Evolutionary conservation across 2,888 invertebrate species (phyloP), one percentile per base, ranked within the genome.

Genomic region (Ethmia dodecea): DNA sequence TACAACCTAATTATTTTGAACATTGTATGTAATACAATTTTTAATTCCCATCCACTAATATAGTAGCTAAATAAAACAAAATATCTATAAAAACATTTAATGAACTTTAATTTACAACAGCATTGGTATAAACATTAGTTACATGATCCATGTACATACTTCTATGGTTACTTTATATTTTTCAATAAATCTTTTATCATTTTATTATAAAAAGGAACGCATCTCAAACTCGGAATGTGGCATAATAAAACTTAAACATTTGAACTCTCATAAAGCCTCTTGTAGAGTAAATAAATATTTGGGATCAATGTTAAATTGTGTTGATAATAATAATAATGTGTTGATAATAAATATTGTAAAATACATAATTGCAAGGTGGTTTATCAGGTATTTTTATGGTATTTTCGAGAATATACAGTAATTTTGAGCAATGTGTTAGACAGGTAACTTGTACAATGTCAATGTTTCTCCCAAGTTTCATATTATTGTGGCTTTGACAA

Each of bases 51-150:
- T n/a, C n/a, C n/a, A n/a, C n/a, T n/a, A n/a, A n/a, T 22, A 10
- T 15, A 14, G 12, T 14, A 15, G 14, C 5, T 6, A 37, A 44
- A 36, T 36, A 28, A 43, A 38, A 55, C 40, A 43, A 20, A 11
- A 34, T 38, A 47, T 58, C 45, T 57, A 48, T 61, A 67, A 73
- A 77, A 67, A 71, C 74, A 76, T 79, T 77, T 78, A 77, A 67
- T 77, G 61, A 68, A 60, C 50, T 60, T 56, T 56, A 52, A 55
- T 66, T 65, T 66, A 78, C 71, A 78, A 74, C 73, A 76, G 68
- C 66, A 58, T 68, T 56, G 54, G 60, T 70, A 71, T 64, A 67
- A 71, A 72, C 57, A 56, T 31, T 47, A 45, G 13, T 16, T 31
- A 35, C 34, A 30, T 26, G 18, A 27, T 28, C 12, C 25, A 38